Evolutionary conservation across 2,113 vertebrate genomes (phyloP).

Genomic region (Symphodus melops): DNA sequence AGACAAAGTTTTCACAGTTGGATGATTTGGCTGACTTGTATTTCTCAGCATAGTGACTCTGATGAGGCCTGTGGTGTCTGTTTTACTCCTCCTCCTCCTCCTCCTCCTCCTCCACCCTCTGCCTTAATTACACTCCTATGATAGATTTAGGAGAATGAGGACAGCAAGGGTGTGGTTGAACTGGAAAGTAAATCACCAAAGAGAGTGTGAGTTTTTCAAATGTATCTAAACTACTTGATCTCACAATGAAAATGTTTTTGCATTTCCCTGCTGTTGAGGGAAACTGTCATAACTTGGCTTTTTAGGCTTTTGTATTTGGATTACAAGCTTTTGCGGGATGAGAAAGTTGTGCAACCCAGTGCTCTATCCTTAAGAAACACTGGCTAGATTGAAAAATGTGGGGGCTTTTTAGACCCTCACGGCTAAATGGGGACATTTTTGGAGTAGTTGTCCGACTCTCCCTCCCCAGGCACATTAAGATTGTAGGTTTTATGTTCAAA

Average conservation of each 20-base stretch:
- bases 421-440: slow-evolving; percentile 30
- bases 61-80: slow-evolving; percentile 45
- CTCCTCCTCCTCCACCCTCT: slow-evolving; percentile 35
- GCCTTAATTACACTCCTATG: slow-evolving; percentile 65
- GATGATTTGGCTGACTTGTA: slow-evolving; percentile 55
- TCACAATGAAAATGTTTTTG: not conserved
- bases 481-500: not conserved
- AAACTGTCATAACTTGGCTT: slow-evolving; percentile 10
- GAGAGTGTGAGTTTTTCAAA: slow-evolving; percentile 17
- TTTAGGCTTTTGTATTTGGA: slow-evolving; percentile 3
- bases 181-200: slow-evolving; percentile 34
- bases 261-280: not conserved
- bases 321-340: slow-evolving; percentile 16
- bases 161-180: slow-evolving; percentile 61
- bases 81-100: slow-evolving; percentile 39
- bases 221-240: not conserved
- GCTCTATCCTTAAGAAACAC: slow-evolving; percentile 27
- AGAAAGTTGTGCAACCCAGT: slow-evolving; percentile 42
- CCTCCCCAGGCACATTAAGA: not conserved
- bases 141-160: slow-evolving; percentile 43
- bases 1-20: slow-evolving; percentile 68
- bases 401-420: slow-evolving; percentile 15
- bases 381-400: slow-evolving; percentile 30
- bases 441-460: slow-evolving; percentile 3
- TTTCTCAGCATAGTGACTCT: slow-evolving; percentile 47